Percentiles rank a stretch among this genome's conserved stretches.
These are phyloP conservation scores for Scaptomyza polygonia DNA, from an alignment of 2,888 invertebrate genomes.

Conservation along the genomic window DNA sequence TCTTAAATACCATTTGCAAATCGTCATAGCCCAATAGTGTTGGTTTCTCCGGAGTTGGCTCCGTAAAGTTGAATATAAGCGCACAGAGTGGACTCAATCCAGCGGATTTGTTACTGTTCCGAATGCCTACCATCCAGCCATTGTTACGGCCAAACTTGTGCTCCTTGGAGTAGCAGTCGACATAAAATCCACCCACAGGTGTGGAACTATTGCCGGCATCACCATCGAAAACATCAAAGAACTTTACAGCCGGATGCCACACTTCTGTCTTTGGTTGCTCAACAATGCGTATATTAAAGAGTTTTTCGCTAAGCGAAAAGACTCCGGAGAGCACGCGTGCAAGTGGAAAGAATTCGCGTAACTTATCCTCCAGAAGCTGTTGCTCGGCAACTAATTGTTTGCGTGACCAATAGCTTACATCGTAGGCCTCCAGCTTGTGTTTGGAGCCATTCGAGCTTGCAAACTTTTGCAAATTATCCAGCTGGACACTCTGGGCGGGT, in stretches of 20 bases:
- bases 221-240: constrained; percentile 90
- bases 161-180: constrained; percentile 91
- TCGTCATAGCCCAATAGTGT: constrained; percentile 91
- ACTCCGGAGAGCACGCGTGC: constrained; percentile 91
- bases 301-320: constrained; percentile 89
- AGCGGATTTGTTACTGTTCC: constrained; percentile 88
- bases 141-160: constrained; percentile 88
- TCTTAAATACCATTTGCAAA: constrained; percentile 90
- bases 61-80: constrained; percentile 91
- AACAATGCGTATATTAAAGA: constrained; percentile 91
- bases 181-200: constrained; percentile 92
- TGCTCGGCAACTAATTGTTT: constrained; percentile 89
- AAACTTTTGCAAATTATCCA: constrained; percentile 89
- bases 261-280: constrained; percentile 87
- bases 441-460: constrained; percentile 90
- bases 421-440: constrained; percentile 90
- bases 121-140: constrained; percentile 92
- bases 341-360: constrained; percentile 93
- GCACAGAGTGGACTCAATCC: constrained; percentile 90
- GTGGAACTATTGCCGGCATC: constrained; percentile 65
- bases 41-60: constrained; percentile 87
- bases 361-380: constrained; percentile 89
- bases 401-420: constrained; percentile 94
- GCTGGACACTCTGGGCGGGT: constrained; percentile 90
- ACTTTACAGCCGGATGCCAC: constrained; percentile 95